Conservation (phyloP, 2,113 vertebrate genomes). For the Psilopogon haemacephalus region DNA sequence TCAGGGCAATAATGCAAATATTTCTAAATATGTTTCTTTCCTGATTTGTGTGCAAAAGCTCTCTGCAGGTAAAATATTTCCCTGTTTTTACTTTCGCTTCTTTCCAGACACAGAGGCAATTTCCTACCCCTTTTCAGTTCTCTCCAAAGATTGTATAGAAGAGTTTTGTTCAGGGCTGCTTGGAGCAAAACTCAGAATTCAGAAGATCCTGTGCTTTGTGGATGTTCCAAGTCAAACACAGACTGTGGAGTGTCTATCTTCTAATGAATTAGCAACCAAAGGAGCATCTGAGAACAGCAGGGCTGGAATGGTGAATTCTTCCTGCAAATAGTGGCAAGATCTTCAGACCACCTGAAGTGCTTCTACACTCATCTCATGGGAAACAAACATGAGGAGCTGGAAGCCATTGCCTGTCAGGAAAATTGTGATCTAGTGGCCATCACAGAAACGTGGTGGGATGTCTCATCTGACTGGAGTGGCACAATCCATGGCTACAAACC, state of each 20-base stretch:
- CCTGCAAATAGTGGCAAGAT: too few relatives aligned
- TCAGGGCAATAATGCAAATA: background rate
- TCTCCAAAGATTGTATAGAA: background rate
- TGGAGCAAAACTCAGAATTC: background rate
- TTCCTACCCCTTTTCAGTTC: background rate
- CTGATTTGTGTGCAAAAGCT: background rate
- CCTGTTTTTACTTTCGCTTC: background rate
- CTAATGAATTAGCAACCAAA: too few relatives aligned
- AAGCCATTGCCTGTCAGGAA: too few relatives aligned
- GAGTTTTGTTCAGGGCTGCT: background rate
- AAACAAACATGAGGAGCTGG: too few relatives aligned
- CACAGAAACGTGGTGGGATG: too few relatives aligned
- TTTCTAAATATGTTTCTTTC: conserved; percentile 6
- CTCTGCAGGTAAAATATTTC: background rate
- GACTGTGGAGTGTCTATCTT: background rate
- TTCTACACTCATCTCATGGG: too few relatives aligned
- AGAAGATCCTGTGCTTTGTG: background rate
- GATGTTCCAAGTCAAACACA: background rate
- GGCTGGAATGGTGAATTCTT: too few relatives aligned
- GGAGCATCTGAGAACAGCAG: too few relatives aligned
- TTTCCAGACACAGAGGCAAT: background rate
- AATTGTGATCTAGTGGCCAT: too few relatives aligned
- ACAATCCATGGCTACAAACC: too few relatives aligned
- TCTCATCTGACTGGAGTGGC: too few relatives aligned
- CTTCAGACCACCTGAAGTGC: too few relatives aligned